A percentile compares a stretch with the other conserved stretches of the same genome.
Conservation (phyloP, 2,113 vertebrate genomes). For the Aphyosemion australe region DNA sequence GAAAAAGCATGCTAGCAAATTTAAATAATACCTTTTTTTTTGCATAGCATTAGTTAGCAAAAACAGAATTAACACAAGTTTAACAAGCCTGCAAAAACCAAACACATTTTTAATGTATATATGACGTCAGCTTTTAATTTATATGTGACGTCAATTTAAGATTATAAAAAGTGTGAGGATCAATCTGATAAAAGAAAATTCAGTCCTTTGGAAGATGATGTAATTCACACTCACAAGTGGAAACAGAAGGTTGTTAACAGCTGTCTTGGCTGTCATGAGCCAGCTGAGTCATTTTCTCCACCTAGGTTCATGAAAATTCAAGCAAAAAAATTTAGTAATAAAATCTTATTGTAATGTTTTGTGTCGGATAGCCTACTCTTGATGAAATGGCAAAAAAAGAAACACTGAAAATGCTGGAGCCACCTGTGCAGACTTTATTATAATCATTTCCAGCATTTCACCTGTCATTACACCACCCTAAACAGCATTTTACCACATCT, state of each 20-base stretch:
- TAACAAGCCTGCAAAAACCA: too few relatives aligned
- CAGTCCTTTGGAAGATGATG: constrained; percentile 15
- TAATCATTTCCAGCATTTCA: not conserved
- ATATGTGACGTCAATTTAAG: too few relatives aligned
- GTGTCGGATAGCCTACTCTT: not conserved
- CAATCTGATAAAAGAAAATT: not conserved
- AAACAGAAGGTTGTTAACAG: constrained; percentile 42
- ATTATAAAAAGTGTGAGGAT: not conserved
- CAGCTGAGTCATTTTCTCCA: constrained; percentile 34
- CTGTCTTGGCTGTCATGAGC: constrained; percentile 32
- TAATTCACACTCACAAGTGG: constrained; percentile 2
- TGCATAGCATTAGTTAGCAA: too few relatives aligned
- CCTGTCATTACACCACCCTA: not conserved
- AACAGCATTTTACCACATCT: not conserved
- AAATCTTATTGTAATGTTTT: constrained; percentile 17
- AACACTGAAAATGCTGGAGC: not conserved
- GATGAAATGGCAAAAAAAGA: not conserved
- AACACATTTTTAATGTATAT: too few relatives aligned
- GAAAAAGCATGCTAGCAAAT: too few relatives aligned
- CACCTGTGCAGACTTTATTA: constrained; percentile 2
- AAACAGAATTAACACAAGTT: too few relatives aligned
- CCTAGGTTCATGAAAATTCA: constrained; percentile 29
- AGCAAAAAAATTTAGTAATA: constrained; percentile 7
- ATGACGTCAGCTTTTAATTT: too few relatives aligned
- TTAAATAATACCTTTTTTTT: too few relatives aligned